Evolutionary conservation across 2,888 invertebrate species (phyloP).

Genomic region (Melikaiella ostensackeni): DNA sequence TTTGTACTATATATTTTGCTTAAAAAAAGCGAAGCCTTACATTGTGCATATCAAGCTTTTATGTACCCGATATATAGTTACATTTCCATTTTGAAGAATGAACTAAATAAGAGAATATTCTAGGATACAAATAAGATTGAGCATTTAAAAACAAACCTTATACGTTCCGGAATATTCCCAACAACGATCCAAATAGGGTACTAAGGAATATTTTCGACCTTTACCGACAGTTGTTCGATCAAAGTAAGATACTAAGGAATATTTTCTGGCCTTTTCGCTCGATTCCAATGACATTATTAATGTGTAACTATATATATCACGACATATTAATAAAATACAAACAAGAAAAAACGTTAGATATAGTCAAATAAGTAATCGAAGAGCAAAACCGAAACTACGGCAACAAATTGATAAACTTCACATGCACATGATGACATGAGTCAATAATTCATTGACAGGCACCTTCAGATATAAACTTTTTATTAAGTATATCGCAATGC

Average conservation of each 20-base stretch:
- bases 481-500: conserved; percentile 18
- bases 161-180: conserved; percentile 68
- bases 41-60: no score
- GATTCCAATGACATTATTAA: conserved; percentile 17
- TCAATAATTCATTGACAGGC: conserved; percentile 3
- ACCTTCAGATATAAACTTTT: conserved; percentile 19
- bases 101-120: no score
- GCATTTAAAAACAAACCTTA: conserved; percentile 58
- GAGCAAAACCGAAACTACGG: neutral
- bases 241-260: conserved; percentile 50
- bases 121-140: conserved; percentile 21
- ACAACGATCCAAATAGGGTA: conserved; percentile 67
- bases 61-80: no score
- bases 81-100: no score
- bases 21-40: neutral
- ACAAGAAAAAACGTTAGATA: neutral
- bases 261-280: conserved; percentile 52
- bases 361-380: neutral
- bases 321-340: neutral
- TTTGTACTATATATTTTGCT: conserved; percentile 33
- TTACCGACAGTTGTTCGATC: conserved; percentile 55
- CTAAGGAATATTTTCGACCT: conserved; percentile 67
- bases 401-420: neutral
- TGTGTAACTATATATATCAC: neutral
- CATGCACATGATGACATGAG: neutral